Percentiles rank a stretch among this genome's conserved stretches.
Conservation (phyloP, 2,797 vertebrate species). For the Fistularia tabacaria region DNA sequence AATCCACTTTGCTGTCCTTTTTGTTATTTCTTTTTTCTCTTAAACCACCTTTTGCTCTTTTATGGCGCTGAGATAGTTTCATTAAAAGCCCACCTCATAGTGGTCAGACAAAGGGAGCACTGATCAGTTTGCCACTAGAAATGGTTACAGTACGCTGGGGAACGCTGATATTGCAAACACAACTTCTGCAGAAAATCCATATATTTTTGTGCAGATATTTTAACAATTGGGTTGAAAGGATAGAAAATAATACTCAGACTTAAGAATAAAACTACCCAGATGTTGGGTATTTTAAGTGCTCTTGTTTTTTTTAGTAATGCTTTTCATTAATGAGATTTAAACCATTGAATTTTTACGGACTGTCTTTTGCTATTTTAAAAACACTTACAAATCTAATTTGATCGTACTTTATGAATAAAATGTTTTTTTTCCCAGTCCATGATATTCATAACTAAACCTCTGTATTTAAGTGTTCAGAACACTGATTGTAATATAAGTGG, state of each 20-base stretch:
- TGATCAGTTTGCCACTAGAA: constrained; percentile 75
- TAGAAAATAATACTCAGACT: not conserved
- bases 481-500: too few relatives aligned
- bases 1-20: constrained; percentile 33
- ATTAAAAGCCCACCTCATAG: constrained; percentile 78
- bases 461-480: too few relatives aligned
- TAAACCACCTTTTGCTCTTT: constrained; percentile 65
- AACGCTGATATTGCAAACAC: constrained; percentile 88
- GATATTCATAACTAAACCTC: too few relatives aligned
- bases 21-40: constrained; percentile 20
- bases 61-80: constrained; percentile 76
- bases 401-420: too few relatives aligned
- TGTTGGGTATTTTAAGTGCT: constrained; percentile 3
- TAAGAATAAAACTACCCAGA: constrained; percentile 57
- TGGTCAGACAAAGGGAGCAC: constrained; percentile 75
- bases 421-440: too few relatives aligned
- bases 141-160: constrained; percentile 83
- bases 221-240: constrained; percentile 58
- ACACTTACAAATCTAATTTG: too few relatives aligned
- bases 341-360: too few relatives aligned
- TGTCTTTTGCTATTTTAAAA: too few relatives aligned
- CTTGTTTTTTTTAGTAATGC: constrained; percentile 15
- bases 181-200: constrained; percentile 92
- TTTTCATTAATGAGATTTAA: not conserved
- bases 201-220: constrained; percentile 75